Conservation (phyloP, 2,888 invertebrate species). For the Amiota communis region DNA sequence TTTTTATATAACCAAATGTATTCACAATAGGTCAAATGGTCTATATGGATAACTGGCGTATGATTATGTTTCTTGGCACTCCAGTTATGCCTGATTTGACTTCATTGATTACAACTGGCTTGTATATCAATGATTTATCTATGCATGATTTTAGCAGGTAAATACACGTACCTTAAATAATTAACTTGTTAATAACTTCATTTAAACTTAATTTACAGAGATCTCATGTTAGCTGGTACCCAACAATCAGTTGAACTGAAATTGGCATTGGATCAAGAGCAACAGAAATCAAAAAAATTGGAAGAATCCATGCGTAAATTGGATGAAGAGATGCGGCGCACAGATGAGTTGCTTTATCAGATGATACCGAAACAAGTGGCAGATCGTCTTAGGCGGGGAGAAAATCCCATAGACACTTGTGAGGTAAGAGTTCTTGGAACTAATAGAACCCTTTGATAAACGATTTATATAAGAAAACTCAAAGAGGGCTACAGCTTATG, state of each 20-base stretch:
- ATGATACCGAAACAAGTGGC: conserved; percentile 99
- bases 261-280: conserved; percentile 95
- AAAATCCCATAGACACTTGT: conserved; percentile 96
- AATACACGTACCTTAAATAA: conserved; percentile 32
- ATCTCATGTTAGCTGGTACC: conserved; percentile 95
- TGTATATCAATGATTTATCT: conserved; percentile 98
- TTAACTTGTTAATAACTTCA: not conserved
- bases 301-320: conserved; percentile 97
- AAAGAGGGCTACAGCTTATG: too few species aligned
- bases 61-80: conserved; percentile 97
- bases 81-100: conserved; percentile 96
- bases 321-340: conserved; percentile 95
- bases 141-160: conserved; percentile 99
- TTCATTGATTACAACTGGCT: conserved; percentile 92
- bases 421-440: conserved; percentile 78
- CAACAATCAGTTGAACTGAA: conserved; percentile 98
- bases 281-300: conserved; percentile 95
- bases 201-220: conserved; percentile 76
- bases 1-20: not conserved
- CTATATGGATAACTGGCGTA: conserved; percentile 98
- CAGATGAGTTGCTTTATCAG: conserved; percentile 96
- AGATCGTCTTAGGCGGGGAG: conserved; percentile 92
- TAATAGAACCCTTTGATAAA: not conserved
- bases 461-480: too few species aligned
- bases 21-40: conserved; percentile 91